Base-by-base conservation (phyloP, 2,113 vertebrate genomes). In the Dinomys branickii region DNA sequence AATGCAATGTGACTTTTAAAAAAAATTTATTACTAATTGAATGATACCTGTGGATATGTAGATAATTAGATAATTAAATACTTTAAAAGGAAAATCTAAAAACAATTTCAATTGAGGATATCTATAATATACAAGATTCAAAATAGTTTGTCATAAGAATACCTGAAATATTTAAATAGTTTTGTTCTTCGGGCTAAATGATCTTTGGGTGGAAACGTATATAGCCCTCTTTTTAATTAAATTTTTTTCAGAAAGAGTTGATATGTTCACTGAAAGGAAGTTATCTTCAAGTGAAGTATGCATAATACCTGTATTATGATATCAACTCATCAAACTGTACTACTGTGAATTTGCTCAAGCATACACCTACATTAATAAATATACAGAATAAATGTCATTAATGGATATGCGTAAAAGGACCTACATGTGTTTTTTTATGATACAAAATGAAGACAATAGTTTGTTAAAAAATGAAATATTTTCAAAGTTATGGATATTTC, bases 231-330 rank as follows among this genome's bases (percentile, higher is more conserved):
- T 96, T 83, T 91, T 87, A 81, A 86, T 0, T 56, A 3, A 65
- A 63, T 44, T 24, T 73, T 20, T 28, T 93, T 86, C 12, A 90
- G 30, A 6, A 47, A 94, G 41, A 13, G 0, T 80, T 59, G 2
- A 17, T 67, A 75, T 84, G 97, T 96, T 96, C 85, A 96, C n/a
- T 95, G 38, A 92, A 81, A 82, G 3, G 33, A 69, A 12, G 30
- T 88, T 94, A 63, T 38, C 84, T 52, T 63, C 47, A n/a, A 35
- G 8, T 83, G 7, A 28, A 91, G 3, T 65, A 71, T 24, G 22
- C n/a, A 83, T 19, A 20, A 73, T 86, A 22, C 14, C 1, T 35
- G 16, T 56, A 65, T 35, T 90, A 47, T 14, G 65, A 3, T 85
- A 67, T 85, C 7, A 82, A 59, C 7, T 84, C 69, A 93, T 33